Percentiles rank a stretch among this genome's conserved stretches.
These are phyloP conservation scores for Apantesis nais DNA, from an alignment of 2,888 invertebrate genomes.

Conservation along the genomic window DNA sequence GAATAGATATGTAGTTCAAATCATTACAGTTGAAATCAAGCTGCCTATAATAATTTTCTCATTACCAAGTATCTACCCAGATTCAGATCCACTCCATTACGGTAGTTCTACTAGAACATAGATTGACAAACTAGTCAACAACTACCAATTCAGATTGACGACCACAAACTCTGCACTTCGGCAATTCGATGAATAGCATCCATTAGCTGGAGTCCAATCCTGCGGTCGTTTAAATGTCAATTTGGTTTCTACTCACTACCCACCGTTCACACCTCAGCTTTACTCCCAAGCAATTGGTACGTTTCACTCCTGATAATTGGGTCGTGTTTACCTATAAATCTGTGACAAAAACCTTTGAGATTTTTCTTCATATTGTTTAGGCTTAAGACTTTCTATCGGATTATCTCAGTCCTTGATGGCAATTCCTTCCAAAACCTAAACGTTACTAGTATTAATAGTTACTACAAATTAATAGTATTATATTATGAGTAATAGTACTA, in stretches of 20 bases:
- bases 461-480: no score
- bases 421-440: not conserved
- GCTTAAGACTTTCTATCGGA: not conserved
- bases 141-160: conserved; percentile 21
- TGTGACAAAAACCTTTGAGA: not conserved
- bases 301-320: not conserved
- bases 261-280: conserved; percentile 31
- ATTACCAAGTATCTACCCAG: not conserved
- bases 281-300: not conserved
- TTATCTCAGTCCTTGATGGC: no score
- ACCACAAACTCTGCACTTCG: conserved; percentile 36
- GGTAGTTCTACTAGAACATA: not conserved
- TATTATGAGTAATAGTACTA: no score
- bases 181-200: conserved; percentile 44
- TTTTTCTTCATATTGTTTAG: not conserved
- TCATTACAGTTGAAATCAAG: no score
- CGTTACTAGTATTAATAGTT: not conserved
- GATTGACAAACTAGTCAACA: not conserved
- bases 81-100: not conserved
- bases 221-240: conserved; percentile 31
- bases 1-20: no score
- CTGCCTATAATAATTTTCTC: no score
- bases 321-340: not conserved
- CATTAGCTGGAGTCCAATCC: conserved; percentile 39
- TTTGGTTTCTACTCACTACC: conserved; percentile 2